These are phyloP conservation scores for Nycticorax nycticorax DNA, from an alignment of 2,113 vertebrate genomes.

Conservation along the genomic window DNA sequence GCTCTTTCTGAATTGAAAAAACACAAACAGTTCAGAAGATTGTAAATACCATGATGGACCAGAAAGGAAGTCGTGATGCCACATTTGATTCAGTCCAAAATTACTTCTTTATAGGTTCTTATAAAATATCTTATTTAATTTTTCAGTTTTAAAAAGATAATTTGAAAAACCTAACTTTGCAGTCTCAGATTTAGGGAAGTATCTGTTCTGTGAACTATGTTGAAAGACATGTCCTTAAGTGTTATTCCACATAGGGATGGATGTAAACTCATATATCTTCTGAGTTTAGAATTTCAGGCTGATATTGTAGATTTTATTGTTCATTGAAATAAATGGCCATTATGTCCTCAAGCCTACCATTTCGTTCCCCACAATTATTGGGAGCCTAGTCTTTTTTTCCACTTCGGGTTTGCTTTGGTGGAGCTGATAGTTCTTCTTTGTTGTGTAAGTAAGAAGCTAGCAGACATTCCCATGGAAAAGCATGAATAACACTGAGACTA, in stretches of 20 bases:
- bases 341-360: not conserved
- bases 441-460: not conserved
- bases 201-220: not conserved
- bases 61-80: not conserved
- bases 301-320: not conserved
- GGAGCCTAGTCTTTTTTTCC: not conserved
- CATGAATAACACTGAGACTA: fast-evolving
- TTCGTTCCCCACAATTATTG: not conserved
- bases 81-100: not conserved
- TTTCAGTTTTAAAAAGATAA: not conserved
- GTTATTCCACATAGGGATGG: not conserved
- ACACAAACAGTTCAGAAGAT: not conserved
- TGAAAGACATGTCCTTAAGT: not conserved
- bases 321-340: not conserved
- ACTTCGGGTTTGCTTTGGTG: not conserved
- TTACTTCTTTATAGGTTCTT: not conserved
- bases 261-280: not conserved
- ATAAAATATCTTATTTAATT: not conserved
- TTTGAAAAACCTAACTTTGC: not conserved
- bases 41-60: not conserved
- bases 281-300: not conserved
- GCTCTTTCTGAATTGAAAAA: not conserved
- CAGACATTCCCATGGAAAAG: not conserved
- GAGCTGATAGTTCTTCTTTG: fast-evolving
- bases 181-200: not conserved